Conservation (phyloP, 2,797 vertebrate genomes). For the Dendrocincla tyrannina region DNA sequence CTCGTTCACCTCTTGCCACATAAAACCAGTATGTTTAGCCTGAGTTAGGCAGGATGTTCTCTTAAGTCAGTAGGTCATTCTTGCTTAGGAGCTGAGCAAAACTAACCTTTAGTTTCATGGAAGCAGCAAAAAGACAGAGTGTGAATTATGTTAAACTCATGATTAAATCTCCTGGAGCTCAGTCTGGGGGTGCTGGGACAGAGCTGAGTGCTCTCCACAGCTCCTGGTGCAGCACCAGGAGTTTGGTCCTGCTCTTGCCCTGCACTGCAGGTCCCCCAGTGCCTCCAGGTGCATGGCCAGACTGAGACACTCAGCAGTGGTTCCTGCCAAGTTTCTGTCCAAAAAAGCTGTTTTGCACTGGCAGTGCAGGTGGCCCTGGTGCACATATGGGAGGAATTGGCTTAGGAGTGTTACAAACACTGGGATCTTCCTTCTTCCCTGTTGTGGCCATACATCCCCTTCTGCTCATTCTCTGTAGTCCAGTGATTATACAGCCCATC, state of each 20-base stretch:
- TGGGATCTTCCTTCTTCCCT: background rate
- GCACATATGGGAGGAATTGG: accelerated
- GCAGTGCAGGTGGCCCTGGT: background rate
- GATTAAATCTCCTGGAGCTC: background rate
- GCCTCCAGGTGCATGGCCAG: background rate
- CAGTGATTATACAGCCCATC: background rate
- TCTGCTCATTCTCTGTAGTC: background rate
- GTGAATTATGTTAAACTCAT: background rate
- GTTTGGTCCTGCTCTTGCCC: background rate
- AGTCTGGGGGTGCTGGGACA: background rate
- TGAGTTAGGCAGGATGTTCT: background rate
- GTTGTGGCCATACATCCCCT: background rate
- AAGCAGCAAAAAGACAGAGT: background rate
- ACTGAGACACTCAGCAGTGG: background rate
- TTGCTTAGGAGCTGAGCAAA: background rate
- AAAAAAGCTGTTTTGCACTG: background rate
- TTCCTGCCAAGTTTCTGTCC: background rate
- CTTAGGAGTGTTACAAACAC: background rate
- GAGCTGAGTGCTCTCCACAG: accelerated
- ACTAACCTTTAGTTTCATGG: background rate
- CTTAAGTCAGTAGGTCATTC: background rate
- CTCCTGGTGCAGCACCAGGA: background rate
- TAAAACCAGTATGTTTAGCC: background rate
- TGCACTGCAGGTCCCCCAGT: accelerated
- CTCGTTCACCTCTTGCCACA: background rate